phyloP scores from a whole-genome alignment of 2,797 vertebrate species.

The Cuniculus paca region DNA sequence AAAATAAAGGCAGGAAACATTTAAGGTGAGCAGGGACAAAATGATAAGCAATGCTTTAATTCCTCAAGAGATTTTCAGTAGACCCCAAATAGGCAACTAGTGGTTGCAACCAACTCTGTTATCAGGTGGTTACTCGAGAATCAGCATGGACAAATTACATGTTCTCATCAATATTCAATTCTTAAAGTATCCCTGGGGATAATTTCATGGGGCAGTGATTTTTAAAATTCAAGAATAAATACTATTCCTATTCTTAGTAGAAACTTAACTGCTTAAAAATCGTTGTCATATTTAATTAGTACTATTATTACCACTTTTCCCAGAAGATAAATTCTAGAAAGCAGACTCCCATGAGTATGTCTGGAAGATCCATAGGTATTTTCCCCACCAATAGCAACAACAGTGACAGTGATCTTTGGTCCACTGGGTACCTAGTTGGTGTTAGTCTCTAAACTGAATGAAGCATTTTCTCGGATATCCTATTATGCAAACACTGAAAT shows the following conservation, averaged over 20 bases:
- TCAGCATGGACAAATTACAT: not conserved
- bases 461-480: not conserved
- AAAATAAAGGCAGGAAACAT: not conserved
- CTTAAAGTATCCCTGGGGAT: not conserved
- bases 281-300: not conserved
- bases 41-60: not conserved
- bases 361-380: not conserved
- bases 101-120: not conserved
- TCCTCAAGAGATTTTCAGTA: not conserved
- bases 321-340: not conserved
- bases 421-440: too few species aligned
- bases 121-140: not conserved
- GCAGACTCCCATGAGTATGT: not conserved
- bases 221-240: not conserved
- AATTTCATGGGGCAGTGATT: not conserved
- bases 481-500: not conserved
- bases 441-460: not conserved
- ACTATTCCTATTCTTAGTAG: not conserved
- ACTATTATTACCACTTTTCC: not conserved
- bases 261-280: not conserved
- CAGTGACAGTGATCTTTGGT: not conserved
- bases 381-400: not conserved
- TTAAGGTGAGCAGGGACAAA: not conserved
- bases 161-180: not conserved
- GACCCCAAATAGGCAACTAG: not conserved